Conservation (phyloP, 2,888 invertebrate species). For the Cataglyphis albicans region DNA sequence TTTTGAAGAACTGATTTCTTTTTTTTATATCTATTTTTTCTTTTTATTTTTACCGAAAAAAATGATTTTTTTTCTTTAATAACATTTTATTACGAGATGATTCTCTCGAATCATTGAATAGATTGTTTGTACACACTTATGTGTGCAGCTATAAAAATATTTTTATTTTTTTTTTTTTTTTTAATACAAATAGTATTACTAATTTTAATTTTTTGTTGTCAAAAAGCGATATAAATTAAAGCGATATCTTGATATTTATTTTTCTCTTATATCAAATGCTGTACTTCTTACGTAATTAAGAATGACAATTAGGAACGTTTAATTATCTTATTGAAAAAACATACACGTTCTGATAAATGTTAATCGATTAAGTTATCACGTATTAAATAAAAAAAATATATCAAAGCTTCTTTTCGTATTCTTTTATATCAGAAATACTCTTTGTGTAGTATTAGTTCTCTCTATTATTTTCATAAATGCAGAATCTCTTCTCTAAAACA, state of each 20-base stretch:
- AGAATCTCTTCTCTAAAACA: not conserved
- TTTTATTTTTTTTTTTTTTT: not conserved
- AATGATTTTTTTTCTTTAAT: not conserved
- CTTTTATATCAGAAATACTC: not conserved
- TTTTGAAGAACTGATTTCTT: not conserved
- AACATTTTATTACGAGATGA: not conserved
- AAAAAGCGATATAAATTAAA: not conserved
- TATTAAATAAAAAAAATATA: not conserved
- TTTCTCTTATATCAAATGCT: not conserved
- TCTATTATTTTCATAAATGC: not conserved
- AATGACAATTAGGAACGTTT: not conserved
- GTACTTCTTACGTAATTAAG: not conserved
- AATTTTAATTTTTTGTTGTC: not conserved
- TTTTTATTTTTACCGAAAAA: not conserved
- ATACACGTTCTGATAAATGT: not conserved
- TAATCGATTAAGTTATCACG: not conserved
- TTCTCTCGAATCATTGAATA: not conserved
- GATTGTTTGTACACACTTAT: not conserved
- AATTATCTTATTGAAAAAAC: not conserved
- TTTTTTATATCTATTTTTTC: not conserved
- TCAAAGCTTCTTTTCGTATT: not conserved
- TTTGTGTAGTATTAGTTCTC: not conserved
- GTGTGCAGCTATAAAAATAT: not conserved
- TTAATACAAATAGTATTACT: not conserved
- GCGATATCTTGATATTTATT: slow-evolving; percentile 8